These are phyloP conservation scores for Dynastes hyllus DNA, from an alignment of 2,888 invertebrate genomes.

Conservation along the genomic window DNA sequence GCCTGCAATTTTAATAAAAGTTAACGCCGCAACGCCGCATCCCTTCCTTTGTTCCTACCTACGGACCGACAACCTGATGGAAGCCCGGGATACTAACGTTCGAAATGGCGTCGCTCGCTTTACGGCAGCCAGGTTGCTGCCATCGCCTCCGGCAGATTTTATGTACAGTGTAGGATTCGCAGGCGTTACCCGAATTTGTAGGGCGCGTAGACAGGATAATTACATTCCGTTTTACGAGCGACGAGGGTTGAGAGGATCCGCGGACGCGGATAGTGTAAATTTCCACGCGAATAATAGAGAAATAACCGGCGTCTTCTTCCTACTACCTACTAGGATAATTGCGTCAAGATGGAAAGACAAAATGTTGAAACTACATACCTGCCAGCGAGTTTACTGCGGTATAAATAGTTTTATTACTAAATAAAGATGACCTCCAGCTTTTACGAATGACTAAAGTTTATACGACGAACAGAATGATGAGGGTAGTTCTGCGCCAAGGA, in stretches of 20 bases:
- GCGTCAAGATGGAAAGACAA: no score
- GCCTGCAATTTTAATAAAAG: conserved; percentile 17
- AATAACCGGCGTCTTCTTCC: background rate
- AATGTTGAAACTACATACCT: no score
- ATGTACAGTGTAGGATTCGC: conserved; percentile 4
- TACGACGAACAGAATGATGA: no score
- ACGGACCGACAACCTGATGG: no score
- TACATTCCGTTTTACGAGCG: conserved; percentile 11
- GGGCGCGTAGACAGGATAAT: conserved; percentile 11
- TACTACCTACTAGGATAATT: no score
- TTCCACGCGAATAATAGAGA: background rate
- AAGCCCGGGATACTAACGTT: background rate
- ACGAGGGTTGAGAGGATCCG: background rate
- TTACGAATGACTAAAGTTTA: no score
- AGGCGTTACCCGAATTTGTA: conserved; percentile 14
- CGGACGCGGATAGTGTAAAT: background rate
- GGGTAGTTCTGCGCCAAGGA: no score
- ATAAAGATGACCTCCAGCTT: no score
- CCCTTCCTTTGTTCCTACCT: background rate
- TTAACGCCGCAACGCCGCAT: background rate
- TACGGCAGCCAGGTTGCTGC: background rate
- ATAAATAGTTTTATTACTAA: no score
- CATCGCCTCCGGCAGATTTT: background rate
- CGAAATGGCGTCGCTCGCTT: background rate
- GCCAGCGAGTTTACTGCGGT: no score